Conservation (phyloP, 53 echinoderm and acorn worm species). For the Stichopus horrens region DNA sequence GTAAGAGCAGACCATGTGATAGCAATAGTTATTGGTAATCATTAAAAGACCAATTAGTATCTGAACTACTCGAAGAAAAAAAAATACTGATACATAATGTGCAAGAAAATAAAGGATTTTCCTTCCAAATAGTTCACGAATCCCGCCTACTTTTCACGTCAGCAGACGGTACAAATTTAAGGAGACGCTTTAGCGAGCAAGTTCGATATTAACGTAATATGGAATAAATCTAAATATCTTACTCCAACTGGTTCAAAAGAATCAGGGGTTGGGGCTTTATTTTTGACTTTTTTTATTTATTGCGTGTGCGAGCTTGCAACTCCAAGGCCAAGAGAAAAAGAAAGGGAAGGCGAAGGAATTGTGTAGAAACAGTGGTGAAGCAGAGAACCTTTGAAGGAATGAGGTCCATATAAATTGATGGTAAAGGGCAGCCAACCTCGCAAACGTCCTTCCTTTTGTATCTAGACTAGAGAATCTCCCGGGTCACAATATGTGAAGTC, state of each 20-base stretch:
- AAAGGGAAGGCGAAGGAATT: not conserved
- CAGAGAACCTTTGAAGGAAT: not conserved
- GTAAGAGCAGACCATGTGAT: slow-evolving; percentile 6
- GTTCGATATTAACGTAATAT: not conserved
- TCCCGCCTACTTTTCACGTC: not conserved
- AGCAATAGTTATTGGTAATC: not conserved
- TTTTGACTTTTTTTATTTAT: not conserved
- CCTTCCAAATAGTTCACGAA: not conserved
- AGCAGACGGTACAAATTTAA: not conserved
- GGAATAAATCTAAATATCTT: slow-evolving; percentile 18
- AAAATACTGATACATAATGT: not conserved
- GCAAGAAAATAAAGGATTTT: not conserved
- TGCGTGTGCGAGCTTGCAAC: not conserved
- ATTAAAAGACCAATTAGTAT: slow-evolving; percentile 14
- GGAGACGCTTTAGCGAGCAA: not conserved
- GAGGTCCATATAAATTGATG: slow-evolving; percentile 6
- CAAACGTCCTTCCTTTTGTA: not conserved
- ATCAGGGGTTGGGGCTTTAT: not conserved
- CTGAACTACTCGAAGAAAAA: not conserved
- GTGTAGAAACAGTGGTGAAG: not conserved
- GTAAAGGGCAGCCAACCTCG: not conserved
- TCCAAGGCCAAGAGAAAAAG: not conserved
- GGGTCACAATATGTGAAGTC: not conserved
- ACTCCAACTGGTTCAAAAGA: not conserved
- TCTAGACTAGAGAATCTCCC: not conserved